These are phyloP conservation scores for Indri indri DNA, from an alignment of 2,113 vertebrate species.

Conservation along the genomic window DNA sequence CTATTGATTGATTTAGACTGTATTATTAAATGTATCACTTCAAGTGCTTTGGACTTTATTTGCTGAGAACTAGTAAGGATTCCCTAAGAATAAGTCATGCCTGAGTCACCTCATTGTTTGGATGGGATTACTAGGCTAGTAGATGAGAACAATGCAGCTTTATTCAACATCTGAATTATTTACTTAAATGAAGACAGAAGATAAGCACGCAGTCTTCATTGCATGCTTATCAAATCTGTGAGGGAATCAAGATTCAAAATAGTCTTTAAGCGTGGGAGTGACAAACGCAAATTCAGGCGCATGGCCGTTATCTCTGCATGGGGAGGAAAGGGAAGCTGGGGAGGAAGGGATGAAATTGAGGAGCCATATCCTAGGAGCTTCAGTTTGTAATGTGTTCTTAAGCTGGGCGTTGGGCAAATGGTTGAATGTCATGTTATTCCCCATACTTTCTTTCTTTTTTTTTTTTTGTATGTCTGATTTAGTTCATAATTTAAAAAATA, in stretches of 20 bases:
- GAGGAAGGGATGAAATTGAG: background rate
- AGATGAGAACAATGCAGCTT: background rate
- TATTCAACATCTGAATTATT: background rate
- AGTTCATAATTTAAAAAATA: background rate
- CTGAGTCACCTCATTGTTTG: constrained; percentile 54
- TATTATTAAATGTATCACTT: background rate
- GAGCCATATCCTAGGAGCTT: background rate
- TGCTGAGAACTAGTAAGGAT: constrained; percentile 32
- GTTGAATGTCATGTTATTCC: background rate
- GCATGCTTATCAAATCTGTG: constrained; percentile 14
- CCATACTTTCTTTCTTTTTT: background rate
- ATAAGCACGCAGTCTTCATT: background rate
- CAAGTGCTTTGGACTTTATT: background rate
- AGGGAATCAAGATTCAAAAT: background rate
- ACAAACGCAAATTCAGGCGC: background rate
- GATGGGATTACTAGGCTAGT: constrained; percentile 11
- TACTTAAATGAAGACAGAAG: constrained; percentile 11
- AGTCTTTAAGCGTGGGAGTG: background rate
- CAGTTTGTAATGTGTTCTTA: background rate
- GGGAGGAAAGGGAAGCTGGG: background rate
- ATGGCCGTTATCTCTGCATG: background rate
- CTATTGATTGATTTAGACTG: background rate
- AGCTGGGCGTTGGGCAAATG: background rate
- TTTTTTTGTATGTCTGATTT: background rate
- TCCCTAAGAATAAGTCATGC: constrained; percentile 32